These are phyloP conservation scores for Zapus hudsonius DNA, from an alignment of 2,113 vertebrate species.

Conservation along the genomic window DNA sequence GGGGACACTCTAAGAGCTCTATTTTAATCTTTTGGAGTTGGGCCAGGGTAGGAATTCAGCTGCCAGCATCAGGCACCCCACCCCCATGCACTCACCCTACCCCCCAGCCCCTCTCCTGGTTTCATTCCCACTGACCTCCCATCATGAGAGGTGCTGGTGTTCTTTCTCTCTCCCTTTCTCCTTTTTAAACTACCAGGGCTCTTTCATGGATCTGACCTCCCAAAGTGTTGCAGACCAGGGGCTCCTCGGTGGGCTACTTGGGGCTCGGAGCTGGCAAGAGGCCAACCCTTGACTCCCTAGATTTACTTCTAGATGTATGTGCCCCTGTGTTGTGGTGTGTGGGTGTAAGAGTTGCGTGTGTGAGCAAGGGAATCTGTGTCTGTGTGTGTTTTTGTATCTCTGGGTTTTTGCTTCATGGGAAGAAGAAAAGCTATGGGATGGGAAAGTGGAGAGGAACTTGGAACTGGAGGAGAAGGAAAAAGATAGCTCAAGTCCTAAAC, in stretches of 20 bases:
- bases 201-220: constrained; percentile 82
- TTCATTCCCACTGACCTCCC: constrained; percentile 81
- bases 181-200: constrained; percentile 76
- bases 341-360: neutral
- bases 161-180: constrained; percentile 78
- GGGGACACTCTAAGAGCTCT: constrained; percentile 84
- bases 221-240: constrained; percentile 81
- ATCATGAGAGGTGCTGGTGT: constrained; percentile 83
- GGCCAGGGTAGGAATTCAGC: constrained; percentile 82
- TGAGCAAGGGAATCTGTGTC: neutral
- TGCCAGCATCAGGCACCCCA: constrained; percentile 76
- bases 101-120: constrained; percentile 66
- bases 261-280: constrained; percentile 72
- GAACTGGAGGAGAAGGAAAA: neutral
- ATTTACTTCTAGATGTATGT: constrained; percentile 78
- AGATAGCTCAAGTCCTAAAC: neutral
- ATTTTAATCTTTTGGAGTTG: constrained; percentile 83
- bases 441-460: neutral
- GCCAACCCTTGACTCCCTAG: constrained; percentile 78
- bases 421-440: constrained; percentile 40
- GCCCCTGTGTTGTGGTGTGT: constrained; percentile 66
- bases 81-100: constrained; percentile 65
- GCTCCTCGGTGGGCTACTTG: constrained; percentile 74
- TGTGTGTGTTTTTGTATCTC: constrained; percentile 40
- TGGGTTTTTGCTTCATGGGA: neutral